Conservation (phyloP, 1,140 invertebrate genomes). For the Drosophila ananassae region DNA sequence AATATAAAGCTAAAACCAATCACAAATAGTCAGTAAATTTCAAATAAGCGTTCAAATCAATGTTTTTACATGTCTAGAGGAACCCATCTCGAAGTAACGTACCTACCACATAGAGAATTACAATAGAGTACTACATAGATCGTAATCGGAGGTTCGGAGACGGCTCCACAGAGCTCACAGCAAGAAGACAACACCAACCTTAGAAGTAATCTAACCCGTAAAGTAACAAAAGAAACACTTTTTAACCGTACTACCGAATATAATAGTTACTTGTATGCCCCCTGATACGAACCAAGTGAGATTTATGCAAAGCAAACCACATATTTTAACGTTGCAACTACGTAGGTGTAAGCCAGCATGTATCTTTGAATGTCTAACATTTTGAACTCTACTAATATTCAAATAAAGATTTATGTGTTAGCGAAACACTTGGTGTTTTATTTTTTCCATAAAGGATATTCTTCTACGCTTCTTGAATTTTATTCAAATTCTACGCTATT, state of each 20-base stretch:
- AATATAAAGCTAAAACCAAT: conserved; percentile 40
- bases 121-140: conserved; percentile 37
- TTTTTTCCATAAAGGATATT: neutral
- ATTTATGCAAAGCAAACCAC: conserved; percentile 74
- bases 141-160: conserved; percentile 30
- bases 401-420: conserved; percentile 77
- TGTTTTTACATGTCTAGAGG: conserved; percentile 63
- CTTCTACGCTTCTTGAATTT: no score
- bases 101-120: conserved; percentile 44
- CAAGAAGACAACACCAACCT: conserved; percentile 64
- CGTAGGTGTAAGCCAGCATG: conserved; percentile 53
- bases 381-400: conserved; percentile 74
- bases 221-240: conserved; percentile 12
- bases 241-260: conserved; percentile 41
- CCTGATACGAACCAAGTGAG: conserved; percentile 25
- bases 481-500: no score
- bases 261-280: conserved; percentile 25
- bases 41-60: conserved; percentile 66
- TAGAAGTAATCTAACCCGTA: conserved; percentile 31
- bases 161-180: conserved; percentile 66
- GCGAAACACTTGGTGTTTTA: conserved; percentile 20
- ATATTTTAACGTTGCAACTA: conserved; percentile 67
- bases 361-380: conserved; percentile 78
- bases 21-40: conserved; percentile 20
- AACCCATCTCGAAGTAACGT: conserved; percentile 65